These are phyloP conservation scores for Machimus atricapillus DNA, from an alignment of 2,888 invertebrate genomes.

Conservation along the genomic window DNA sequence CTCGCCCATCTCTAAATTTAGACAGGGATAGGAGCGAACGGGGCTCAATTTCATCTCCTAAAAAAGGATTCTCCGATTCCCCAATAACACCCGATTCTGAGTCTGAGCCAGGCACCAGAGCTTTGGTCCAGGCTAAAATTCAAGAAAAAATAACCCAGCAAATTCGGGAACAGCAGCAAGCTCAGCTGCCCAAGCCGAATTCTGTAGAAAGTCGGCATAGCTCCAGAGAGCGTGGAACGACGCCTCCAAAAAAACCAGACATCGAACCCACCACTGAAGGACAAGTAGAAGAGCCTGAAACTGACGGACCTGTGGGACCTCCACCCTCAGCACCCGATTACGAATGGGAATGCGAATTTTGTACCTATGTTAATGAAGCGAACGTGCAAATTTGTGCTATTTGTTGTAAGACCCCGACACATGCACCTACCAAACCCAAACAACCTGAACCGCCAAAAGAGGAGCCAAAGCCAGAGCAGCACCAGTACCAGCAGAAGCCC, in stretches of 20 bases:
- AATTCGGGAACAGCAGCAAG: slow-evolving; percentile 41
- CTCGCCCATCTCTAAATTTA: slow-evolving; percentile 48
- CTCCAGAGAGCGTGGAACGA: neutral
- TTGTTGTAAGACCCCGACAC: slow-evolving; percentile 82
- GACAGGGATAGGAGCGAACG: slow-evolving; percentile 44
- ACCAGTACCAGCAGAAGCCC: neutral
- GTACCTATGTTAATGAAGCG: slow-evolving; percentile 85
- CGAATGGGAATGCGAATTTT: slow-evolving; percentile 88
- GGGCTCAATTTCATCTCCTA: slow-evolving; percentile 47
- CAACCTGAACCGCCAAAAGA: neutral
- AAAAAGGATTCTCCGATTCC: slow-evolving; percentile 56
- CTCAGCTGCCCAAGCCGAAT: slow-evolving; percentile 36
- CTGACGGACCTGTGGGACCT: slow-evolving; percentile 54
- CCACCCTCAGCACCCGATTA: slow-evolving; percentile 66
- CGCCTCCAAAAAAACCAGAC: neutral
- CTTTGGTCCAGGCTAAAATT: slow-evolving; percentile 61
- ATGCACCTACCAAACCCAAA: slow-evolving; percentile 49
- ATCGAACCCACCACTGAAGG: neutral
- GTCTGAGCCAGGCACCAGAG: slow-evolving; percentile 55
- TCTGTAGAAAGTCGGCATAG: neutral
- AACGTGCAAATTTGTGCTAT: slow-evolving; percentile 81
- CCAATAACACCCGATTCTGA: slow-evolving; percentile 57
- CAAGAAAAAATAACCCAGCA: slow-evolving; percentile 57
- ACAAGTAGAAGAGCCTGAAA: slow-evolving; percentile 33
- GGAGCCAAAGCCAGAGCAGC: neutral